Conservation (phyloP, 2,113 vertebrate species). For the Cygnus buccinator region DNA sequence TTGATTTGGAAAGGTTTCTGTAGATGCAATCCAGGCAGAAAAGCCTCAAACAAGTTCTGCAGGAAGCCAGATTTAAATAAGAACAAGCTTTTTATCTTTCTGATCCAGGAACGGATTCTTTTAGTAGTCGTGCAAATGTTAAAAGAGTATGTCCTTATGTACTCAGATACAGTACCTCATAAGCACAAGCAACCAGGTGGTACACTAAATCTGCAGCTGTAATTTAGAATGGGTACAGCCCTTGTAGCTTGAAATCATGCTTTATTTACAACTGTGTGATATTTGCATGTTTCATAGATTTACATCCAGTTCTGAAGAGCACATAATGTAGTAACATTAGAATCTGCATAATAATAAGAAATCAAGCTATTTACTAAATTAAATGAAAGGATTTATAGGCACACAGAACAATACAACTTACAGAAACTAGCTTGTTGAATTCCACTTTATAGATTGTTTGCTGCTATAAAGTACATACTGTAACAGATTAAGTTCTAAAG, state of each 20-base stretch:
- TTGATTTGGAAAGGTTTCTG: conserved; percentile 19
- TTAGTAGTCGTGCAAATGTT: not conserved
- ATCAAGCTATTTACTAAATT: not conserved
- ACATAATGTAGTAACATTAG: not conserved
- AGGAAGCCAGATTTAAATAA: conserved; percentile 46
- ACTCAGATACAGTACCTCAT: not conserved
- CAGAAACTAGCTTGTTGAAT: not conserved
- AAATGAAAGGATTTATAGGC: not conserved
- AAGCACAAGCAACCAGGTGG: not conserved
- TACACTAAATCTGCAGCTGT: not conserved
- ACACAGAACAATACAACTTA: not conserved
- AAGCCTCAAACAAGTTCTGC: conserved; percentile 32
- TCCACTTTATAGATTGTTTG: not conserved
- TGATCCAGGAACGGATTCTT: conserved; percentile 19
- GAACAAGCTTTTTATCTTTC: conserved; percentile 34
- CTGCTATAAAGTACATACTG: not conserved
- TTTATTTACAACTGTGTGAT: not conserved
- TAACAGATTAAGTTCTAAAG: not conserved
- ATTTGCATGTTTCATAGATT: not conserved
- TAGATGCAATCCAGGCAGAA: conserved; percentile 9
- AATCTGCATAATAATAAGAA: not conserved
- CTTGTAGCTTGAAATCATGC: not conserved
- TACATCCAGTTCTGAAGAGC: not conserved
- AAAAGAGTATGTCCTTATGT: not conserved
- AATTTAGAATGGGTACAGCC: not conserved